phyloP scores from a whole-genome alignment of 64 coral and sea anemone genomes.

The Montipora capricornis region DNA sequence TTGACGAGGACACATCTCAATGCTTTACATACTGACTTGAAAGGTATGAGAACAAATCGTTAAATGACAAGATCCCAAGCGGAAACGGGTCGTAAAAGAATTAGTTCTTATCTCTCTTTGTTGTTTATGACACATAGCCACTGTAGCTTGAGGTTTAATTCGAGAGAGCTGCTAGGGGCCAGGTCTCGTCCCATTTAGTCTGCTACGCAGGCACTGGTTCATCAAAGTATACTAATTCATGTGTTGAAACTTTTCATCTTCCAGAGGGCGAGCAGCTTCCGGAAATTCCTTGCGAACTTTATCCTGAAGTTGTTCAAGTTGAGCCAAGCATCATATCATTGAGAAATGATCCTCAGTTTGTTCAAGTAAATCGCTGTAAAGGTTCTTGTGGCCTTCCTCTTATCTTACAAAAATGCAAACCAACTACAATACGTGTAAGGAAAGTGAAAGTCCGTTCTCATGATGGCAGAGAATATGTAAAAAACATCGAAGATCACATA shows the following conservation, averaged over 20 bases:
- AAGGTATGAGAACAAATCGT: background rate
- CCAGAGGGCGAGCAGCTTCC: background rate
- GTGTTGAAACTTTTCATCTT: background rate
- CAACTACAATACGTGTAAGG: background rate
- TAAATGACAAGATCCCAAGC: too few species aligned
- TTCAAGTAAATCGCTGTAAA: slow-evolving; percentile 2
- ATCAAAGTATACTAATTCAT: too few species aligned
- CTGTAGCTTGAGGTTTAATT: too few species aligned
- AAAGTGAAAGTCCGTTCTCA: background rate
- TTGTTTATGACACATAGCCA: too few species aligned
- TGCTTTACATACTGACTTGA: background rate
- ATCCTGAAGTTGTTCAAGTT: slow-evolving; percentile 22
- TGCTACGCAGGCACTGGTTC: too few species aligned
- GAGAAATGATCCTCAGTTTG: background rate
- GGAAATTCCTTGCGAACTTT: background rate
- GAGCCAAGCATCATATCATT: background rate
- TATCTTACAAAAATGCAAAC: background rate
- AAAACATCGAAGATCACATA: background rate
- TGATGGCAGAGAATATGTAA: background rate
- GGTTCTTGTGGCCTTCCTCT: background rate
- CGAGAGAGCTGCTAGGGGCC: too few species aligned
- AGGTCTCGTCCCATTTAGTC: too few species aligned
- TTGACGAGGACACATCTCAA: background rate
- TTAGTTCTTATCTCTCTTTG: too few species aligned
- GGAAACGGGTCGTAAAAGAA: too few species aligned